phyloP scores from a whole-genome alignment of 2,113 vertebrate species.

The Oxyura jamaicensis region DNA sequence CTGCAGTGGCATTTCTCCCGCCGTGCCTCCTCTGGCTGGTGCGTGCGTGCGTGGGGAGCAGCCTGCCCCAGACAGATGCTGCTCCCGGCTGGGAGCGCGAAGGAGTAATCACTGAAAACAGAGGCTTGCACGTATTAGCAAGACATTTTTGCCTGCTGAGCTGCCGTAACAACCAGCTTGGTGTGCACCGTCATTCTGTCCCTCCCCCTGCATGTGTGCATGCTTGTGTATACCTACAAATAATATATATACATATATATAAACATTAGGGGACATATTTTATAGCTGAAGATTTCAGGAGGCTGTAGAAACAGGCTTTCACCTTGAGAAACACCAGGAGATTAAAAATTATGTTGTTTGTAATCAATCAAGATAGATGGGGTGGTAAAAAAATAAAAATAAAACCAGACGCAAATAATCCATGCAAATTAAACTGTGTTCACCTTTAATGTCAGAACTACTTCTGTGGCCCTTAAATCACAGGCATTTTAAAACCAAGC shows the following conservation, averaged over 20 bases:
- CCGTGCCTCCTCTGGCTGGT: neutral
- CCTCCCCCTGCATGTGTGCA: neutral
- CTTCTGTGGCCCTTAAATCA: conserved; percentile 43
- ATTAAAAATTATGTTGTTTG: conserved; percentile 34
- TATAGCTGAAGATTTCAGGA: neutral
- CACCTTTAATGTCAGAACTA: conserved; percentile 58
- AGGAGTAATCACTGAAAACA: neutral
- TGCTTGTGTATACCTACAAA: neutral
- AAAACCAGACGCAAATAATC: conserved; percentile 33
- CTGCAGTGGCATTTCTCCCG: neutral
- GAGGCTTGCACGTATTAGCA: neutral
- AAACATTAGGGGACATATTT: neutral
- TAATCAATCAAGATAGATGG: conserved; percentile 31
- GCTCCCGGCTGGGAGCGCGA: neutral
- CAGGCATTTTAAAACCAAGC: neutral
- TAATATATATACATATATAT: too few species aligned
- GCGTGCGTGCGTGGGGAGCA: rapidly evolving
- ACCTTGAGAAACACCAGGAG: conserved; percentile 45
- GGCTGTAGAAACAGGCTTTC: conserved; percentile 15
- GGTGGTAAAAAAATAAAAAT: neutral
- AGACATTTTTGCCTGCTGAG: neutral
- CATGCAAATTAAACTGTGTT: conserved; percentile 55
- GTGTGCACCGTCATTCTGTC: neutral
- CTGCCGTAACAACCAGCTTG: neutral
- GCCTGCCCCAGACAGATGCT: neutral